These are phyloP conservation scores for Novumbra hubbsi DNA, from an alignment of 2,797 vertebrate species.

Conservation along the genomic window DNA sequence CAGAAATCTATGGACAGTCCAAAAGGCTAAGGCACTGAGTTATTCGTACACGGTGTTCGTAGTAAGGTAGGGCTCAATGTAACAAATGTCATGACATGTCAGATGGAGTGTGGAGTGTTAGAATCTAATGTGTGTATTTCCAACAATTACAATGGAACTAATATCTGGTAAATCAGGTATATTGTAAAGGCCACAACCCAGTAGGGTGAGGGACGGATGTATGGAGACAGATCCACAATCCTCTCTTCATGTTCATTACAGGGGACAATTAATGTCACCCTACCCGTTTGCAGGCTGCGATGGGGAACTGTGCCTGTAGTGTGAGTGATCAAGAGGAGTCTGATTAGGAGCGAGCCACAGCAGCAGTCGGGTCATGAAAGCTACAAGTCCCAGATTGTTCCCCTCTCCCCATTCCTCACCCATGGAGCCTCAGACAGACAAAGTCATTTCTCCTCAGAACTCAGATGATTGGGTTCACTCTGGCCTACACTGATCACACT, in stretches of 20 bases:
- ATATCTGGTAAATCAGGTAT: too few relatives aligned
- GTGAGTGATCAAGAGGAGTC: background rate
- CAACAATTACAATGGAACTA: too few relatives aligned
- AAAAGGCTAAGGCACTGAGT: background rate
- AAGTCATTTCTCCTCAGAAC: background rate
- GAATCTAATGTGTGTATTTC: too few relatives aligned
- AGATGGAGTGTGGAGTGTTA: too few relatives aligned
- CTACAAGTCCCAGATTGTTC: constrained; percentile 1
- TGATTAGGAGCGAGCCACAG: constrained; percentile 6
- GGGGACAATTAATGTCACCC: background rate
- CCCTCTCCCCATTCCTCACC: background rate
- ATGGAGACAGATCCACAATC: too few relatives aligned
- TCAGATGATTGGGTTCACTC: constrained; percentile 11
- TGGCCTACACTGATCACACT: constrained; percentile 11
- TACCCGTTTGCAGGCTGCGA: background rate
- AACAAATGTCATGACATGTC: too few relatives aligned
- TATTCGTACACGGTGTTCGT: background rate
- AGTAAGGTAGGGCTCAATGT: too few relatives aligned
- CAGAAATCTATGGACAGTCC: background rate
- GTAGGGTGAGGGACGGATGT: too few relatives aligned
- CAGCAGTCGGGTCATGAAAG: background rate
- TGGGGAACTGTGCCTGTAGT: background rate
- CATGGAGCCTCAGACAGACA: constrained; percentile 5
- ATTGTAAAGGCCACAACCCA: too few relatives aligned
- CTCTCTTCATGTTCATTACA: too few relatives aligned